Evolutionary conservation across 2,888 invertebrate species (phyloP).

Genomic region (Ceramica pisi): DNA sequence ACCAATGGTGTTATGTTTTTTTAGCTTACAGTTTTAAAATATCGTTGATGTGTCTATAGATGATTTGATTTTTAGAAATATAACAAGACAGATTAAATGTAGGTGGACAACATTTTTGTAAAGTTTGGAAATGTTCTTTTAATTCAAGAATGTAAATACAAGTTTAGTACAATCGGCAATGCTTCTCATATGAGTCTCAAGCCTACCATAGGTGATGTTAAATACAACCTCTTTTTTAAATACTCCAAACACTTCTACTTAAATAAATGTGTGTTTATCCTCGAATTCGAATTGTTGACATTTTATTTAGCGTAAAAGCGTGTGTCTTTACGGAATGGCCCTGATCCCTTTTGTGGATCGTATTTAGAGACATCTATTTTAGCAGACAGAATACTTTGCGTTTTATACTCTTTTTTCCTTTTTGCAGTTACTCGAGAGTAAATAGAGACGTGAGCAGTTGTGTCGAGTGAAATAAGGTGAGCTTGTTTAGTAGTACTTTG

Average conservation of each 20-base stretch:
- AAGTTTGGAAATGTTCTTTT: no score
- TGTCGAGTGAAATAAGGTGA: slow-evolving; percentile 39
- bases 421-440: slow-evolving; percentile 42
- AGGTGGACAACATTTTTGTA: no score
- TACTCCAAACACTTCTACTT: no score
- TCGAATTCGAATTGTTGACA: slow-evolving; percentile 12
- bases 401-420: slow-evolving; percentile 2
- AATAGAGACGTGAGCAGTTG: slow-evolving; percentile 26
- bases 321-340: not conserved
- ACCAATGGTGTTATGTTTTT: no score
- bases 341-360: slow-evolving; percentile 21
- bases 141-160: no score
- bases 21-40: no score
- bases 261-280: slow-evolving; percentile 6
- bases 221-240: no score
- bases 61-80: no score
- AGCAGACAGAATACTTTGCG: not conserved
- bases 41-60: no score
- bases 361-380: slow-evolving; percentile 1
- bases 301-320: slow-evolving; percentile 20
- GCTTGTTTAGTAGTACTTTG: slow-evolving; percentile 6
- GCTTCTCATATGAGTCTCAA: not conserved
- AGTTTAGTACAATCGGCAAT: not conserved
- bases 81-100: no score
- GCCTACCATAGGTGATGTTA: no score